A percentile compares a stretch with the other conserved stretches of the same genome.
These are phyloP conservation scores for Carlito syrichta DNA, from an alignment of 2,113 vertebrate genomes.

Conservation along the genomic window DNA sequence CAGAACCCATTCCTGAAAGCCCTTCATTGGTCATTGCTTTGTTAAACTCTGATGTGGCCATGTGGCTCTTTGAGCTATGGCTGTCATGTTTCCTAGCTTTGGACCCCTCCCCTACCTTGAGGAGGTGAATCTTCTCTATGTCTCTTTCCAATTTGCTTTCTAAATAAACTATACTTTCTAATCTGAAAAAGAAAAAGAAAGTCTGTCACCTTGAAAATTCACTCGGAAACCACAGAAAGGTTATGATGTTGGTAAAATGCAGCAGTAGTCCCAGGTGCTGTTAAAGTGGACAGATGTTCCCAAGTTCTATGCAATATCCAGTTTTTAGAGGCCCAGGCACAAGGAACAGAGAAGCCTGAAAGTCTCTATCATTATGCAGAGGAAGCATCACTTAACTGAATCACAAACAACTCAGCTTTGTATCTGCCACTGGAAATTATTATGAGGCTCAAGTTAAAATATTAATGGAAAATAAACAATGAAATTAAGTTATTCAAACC, in stretches of 20 bases:
- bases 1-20: neutral
- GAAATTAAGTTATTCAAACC: neutral
- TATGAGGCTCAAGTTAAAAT: neutral
- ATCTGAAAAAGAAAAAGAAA: too few relatives aligned
- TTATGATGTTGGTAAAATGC: too few relatives aligned
- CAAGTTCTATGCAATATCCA: neutral
- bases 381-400: neutral
- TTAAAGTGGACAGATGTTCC: neutral
- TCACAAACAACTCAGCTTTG: too few relatives aligned
- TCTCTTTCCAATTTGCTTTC: too few relatives aligned
- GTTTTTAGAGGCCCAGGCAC: neutral
- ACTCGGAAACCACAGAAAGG: neutral
- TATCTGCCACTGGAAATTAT: neutral
- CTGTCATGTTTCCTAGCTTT: too few relatives aligned
- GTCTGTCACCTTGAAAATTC: too few relatives aligned
- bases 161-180: too few relatives aligned
- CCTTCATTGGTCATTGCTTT: neutral
- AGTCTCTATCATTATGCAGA: accelerated
- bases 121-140: too few relatives aligned
- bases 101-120: too few relatives aligned
- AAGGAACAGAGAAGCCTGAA: neutral
- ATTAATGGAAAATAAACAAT: neutral
- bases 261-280: neutral
- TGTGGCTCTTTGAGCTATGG: too few relatives aligned
- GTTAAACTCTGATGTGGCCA: too few relatives aligned